These are phyloP conservation scores for Drosophila parvula DNA, from an alignment of 1,140 invertebrate species.

Conservation along the genomic window DNA sequence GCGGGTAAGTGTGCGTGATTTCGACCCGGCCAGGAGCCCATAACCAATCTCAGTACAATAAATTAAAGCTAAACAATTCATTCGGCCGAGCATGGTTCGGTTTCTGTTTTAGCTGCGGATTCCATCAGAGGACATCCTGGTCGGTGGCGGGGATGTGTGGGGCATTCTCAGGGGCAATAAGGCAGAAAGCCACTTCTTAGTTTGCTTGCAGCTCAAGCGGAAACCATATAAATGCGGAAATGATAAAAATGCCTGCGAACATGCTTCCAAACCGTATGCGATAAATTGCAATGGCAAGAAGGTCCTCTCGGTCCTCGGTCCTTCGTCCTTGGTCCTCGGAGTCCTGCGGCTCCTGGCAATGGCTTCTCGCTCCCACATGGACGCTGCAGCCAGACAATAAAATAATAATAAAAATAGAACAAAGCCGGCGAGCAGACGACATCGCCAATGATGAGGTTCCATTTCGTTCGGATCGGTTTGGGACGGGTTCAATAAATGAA, in stretches of 20 bases:
- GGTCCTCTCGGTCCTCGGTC: slow-evolving; percentile 26
- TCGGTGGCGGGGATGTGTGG: neutral
- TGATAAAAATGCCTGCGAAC: slow-evolving; percentile 80
- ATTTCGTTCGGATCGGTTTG: slow-evolving; percentile 27
- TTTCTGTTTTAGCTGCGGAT: slow-evolving; percentile 41
- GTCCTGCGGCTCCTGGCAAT: neutral
- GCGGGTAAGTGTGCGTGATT: slow-evolving; percentile 9
- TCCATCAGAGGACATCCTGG: slow-evolving; percentile 29
- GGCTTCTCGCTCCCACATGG: slow-evolving; percentile 11
- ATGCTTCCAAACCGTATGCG: slow-evolving; percentile 76
- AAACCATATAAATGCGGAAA: slow-evolving; percentile 83
- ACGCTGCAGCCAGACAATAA: slow-evolving; percentile 69
- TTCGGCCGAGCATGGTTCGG: slow-evolving; percentile 42
- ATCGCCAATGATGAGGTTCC: slow-evolving; percentile 54
- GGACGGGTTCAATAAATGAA: slow-evolving; percentile 60
- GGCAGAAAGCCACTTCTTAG: slow-evolving; percentile 75
- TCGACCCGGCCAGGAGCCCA: slow-evolving; percentile 30
- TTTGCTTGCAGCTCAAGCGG: slow-evolving; percentile 75
- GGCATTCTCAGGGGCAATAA: slow-evolving; percentile 58
- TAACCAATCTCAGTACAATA: slow-evolving; percentile 67
- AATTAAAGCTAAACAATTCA: slow-evolving; percentile 78
- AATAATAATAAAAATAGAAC: slow-evolving; percentile 78
- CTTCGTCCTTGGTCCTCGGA: neutral
- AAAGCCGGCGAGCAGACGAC: slow-evolving; percentile 49
- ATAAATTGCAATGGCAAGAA: slow-evolving; percentile 74